These are phyloP conservation scores for Camelus bactrianus DNA, from an alignment of 2,113 vertebrate species.

Conservation along the genomic window DNA sequence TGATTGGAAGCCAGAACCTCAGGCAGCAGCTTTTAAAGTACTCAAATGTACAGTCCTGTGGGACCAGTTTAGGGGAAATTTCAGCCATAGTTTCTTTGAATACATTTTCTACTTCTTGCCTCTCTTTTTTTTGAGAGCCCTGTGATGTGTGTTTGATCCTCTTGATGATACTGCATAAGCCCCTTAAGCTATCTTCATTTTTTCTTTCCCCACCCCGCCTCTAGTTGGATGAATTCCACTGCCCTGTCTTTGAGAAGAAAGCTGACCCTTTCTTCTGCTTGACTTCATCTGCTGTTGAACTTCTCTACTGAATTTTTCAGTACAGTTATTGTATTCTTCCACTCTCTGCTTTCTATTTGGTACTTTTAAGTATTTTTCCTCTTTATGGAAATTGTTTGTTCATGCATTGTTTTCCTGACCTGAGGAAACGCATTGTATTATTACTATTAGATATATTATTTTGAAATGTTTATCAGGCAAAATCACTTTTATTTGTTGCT, in stretches of 20 bases:
- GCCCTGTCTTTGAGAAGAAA: not conserved
- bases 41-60: not conserved
- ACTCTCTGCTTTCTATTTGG: not conserved
- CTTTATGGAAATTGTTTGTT: not conserved
- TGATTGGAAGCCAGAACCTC: not conserved
- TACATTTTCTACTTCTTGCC: not conserved
- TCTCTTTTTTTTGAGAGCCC: not conserved
- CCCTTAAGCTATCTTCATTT: not conserved
- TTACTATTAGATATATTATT: not conserved
- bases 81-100: not conserved
- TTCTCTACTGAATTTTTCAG: not conserved
- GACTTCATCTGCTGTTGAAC: not conserved
- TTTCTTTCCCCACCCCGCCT: not conserved
- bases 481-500: not conserved
- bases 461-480: not conserved
- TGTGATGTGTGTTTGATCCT: not conserved
- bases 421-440: not conserved
- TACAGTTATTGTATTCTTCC: not conserved
- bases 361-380: not conserved
- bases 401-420: not conserved
- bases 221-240: not conserved
- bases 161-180: not conserved
- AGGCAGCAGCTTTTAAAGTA: not conserved
- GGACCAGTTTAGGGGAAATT: not conserved
- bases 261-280: not conserved